Evolutionary conservation across 2,113 vertebrate genomes (phyloP).

Genomic region (Chauna torquata): DNA sequence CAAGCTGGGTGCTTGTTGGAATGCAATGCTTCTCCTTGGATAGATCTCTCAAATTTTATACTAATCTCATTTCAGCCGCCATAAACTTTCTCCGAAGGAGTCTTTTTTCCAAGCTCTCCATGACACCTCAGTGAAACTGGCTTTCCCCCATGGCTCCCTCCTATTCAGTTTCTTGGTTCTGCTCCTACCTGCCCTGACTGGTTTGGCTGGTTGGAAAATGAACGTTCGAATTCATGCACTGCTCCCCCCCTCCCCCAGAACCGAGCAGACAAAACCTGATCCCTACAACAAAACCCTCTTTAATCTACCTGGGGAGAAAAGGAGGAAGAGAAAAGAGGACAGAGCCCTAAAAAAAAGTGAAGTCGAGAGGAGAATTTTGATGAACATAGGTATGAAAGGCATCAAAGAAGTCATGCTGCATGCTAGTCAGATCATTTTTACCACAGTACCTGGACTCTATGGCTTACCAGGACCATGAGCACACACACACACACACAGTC

Average conservation of each 20-base stretch:
- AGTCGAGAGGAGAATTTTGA: background rate
- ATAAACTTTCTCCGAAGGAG: background rate
- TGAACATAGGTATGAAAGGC: background rate
- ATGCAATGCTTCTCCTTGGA: background rate
- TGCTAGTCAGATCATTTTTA: background rate
- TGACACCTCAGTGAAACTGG: background rate
- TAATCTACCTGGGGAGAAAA: slow-evolving; percentile 23
- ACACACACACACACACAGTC: background rate
- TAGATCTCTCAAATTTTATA: background rate
- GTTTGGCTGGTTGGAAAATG: slow-evolving; percentile 93
- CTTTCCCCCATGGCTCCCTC: slow-evolving; percentile 41
- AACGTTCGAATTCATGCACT: slow-evolving; percentile 85
- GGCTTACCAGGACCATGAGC: slow-evolving; percentile 31
- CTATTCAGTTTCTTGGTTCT: slow-evolving; percentile 17
- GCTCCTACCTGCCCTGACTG: slow-evolving; percentile 92
- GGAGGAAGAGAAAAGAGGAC: slow-evolving; percentile 8
- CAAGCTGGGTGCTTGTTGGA: background rate
- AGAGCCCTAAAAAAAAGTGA: background rate
- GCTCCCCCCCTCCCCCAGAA: slow-evolving; percentile 66
- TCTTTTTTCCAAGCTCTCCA: background rate
- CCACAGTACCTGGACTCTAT: background rate
- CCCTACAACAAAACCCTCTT: slow-evolving; percentile 64
- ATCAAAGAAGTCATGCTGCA: background rate
- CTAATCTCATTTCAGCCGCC: background rate
- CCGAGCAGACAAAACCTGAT: slow-evolving; percentile 85